Evolutionary conservation across 2,888 invertebrate species (phyloP), one percentile per base, ranked within the genome.

Genomic region (Chrysolina oricalcia): DNA sequence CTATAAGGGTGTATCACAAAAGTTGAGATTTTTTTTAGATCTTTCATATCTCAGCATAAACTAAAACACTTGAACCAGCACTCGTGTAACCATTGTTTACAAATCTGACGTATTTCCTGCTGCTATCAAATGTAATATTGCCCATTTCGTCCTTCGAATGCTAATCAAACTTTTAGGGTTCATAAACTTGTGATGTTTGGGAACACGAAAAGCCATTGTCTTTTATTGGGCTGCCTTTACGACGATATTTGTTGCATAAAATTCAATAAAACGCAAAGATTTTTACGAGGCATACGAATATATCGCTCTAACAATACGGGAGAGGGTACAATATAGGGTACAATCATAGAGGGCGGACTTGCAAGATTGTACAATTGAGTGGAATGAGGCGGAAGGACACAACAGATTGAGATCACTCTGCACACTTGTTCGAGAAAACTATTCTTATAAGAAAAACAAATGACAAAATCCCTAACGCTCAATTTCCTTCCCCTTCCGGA

Each of bases 141-240:
- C 53, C 53, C 15, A 43, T 15, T 43, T 13, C 64, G 23, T 43
- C 23, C 48, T 67, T 50, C 17, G 48, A 41, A 77, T 74, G 74
- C 74, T 77, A 74, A 77, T 77, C 74, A 77, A 77, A 77, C 72
- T 77, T 77, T 77, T 77, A 77, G 66, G 35, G 53, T 70, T 74
- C 73, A 74, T 77, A 77, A 77, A 77, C 69, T 66, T 17, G 65
- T 64, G 43, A 70, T 56, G 68, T 64, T 73, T 64, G 70, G 59
- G 46, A 59, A 74, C 72, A 72, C 46, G 66, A 59, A 65, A 67
- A 72, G 64, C 74, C 73, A 69, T 73, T 70, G 65, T 69, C 65
- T 77, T 74, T 77, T 77, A 77, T 74, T 72, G 73, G 71, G 40
- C 41, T 74, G 59, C 53, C 69, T 77, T 77, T 72, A 77, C 70